Evolutionary conservation across 2,797 vertebrate species (phyloP).

Genomic region (Syngnathus acus): DNA sequence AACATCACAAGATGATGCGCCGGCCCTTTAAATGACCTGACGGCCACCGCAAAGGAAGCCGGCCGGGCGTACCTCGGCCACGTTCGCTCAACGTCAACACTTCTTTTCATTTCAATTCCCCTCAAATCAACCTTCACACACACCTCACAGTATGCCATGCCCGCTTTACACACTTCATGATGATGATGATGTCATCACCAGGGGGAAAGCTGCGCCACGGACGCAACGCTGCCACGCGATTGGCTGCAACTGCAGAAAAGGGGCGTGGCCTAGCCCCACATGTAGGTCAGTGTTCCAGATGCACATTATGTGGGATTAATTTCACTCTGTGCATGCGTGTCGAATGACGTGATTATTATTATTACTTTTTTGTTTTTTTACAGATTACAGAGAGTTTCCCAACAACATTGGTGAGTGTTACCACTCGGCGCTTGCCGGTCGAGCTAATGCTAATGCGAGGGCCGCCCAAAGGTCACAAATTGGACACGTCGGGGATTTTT

Average conservation of each 20-base stretch:
- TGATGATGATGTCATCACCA: neutral
- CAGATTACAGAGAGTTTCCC: neutral
- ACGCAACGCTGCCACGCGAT: neutral
- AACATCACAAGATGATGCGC: neutral
- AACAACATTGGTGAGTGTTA: neutral
- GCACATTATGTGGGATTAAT: constrained; percentile 49
- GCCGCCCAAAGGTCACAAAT: neutral
- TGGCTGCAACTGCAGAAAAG: neutral
- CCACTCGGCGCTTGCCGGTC: neutral
- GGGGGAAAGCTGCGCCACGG: neutral
- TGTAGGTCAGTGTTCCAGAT: constrained; percentile 56
- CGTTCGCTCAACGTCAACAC: constrained; percentile 25
- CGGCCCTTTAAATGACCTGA: neutral
- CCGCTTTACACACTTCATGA: neutral
- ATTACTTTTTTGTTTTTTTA: neutral
- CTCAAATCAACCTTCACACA: neutral
- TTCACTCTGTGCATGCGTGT: neutral
- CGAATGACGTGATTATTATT: neutral
- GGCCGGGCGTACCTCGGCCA: no score
- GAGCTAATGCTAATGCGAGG: neutral
- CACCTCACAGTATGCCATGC: neutral
- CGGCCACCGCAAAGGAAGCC: no score
- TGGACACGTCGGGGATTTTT: neutral
- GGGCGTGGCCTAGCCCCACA: constrained; percentile 25
- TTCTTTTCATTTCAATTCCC: no score